Base-by-base conservation (phyloP, 2,797 vertebrate genomes). In the Galagoides demidoff region DNA sequence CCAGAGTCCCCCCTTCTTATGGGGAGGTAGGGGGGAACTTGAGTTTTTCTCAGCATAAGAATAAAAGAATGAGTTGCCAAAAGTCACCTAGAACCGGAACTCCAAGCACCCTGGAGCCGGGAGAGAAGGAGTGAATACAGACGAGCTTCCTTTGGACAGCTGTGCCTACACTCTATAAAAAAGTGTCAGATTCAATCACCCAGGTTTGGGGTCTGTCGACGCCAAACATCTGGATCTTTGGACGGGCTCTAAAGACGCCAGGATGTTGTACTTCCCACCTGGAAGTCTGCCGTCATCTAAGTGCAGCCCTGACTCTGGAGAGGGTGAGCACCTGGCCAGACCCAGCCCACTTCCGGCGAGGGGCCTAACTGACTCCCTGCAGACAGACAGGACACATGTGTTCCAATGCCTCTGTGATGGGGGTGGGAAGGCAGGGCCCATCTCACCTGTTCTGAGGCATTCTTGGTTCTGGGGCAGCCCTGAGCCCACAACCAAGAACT, bases 161-260 rank as follows among this genome's bases (percentile, higher is more conserved):
- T 96, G 96, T 87, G 92, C 84, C 97, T 93, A 87, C 82, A 83
- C 88, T n/a, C 95, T 37, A 71, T 85, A 59, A 90, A 95, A 95
- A 82, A 95, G 95, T 90, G 96, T 97, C 97, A 95, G 94, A 88
- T 90, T 95, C 95, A 92, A 90, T 95, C 94, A 93, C 77, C 77
- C 64, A 76, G 77, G 86, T 73, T 86, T 73, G 71, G 85, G 79
- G 92, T 43, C 88, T 76, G 34, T 79, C 1, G 3, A 78, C 9
- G 78, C 95, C 96, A 94, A 97, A 97, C 97, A 97, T 97, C 96
- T 97, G 97, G 95, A 78, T 90, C 70, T 71, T 12, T 64, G 88
- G 84, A 61, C 29, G 23, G 76, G 92, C 83, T 95, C 90, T 8
- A 22, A 86, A 73, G 89, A 92, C 68, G 1, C 89, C 95, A 90